Evolutionary conservation across 1,140 invertebrate species (phyloP), one percentile per base, ranked within the genome.

Genomic region (Drosophila parvula): DNA sequence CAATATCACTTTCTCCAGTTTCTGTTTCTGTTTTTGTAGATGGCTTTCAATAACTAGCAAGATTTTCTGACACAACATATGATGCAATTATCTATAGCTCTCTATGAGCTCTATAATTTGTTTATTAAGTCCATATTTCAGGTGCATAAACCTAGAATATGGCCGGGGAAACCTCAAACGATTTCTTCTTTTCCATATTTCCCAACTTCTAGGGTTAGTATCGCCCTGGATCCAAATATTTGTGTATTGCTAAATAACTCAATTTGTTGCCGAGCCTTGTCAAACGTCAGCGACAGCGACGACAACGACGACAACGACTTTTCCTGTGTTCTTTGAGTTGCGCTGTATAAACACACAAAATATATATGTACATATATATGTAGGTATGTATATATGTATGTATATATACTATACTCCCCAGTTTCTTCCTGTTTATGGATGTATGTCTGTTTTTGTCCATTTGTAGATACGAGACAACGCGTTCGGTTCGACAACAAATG

Each of bases 231-330:
- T 74, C 43, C 45, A 45, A 41, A 22, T 58, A 36, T 47, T 45
- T 62, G 60, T 48, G 40, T 75, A 47, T 68, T 81, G 59, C 60
- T 48, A 63, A 78, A 81, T 83, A 81, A 82, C 79, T 81, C 79
- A 82, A 82, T 81, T 83, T 79, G 79, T 77, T 82, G 79, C 59
- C 75, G 62, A 64, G 69, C 30, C 69, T 57, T 81, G 74, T 79
- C 79, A 78, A 65, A 47, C 59, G 59, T 63, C 38, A 48, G 48
- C 43, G 32, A 56, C 45, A 8, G 30, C 32, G 32, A 9, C 50
- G 40, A 16, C 40, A 7, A 16, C 40, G 40, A 41, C n/a, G 40
- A 9, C n/a, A n/a, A 41, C 14, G 51, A 62, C 65, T 58, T 74
- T 64, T 32, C 43, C 55, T 45, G 45, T 27, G 34, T 57, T 56